Conservation (phyloP, 1,140 invertebrate species). For the Saccostrea echinata region DNA sequence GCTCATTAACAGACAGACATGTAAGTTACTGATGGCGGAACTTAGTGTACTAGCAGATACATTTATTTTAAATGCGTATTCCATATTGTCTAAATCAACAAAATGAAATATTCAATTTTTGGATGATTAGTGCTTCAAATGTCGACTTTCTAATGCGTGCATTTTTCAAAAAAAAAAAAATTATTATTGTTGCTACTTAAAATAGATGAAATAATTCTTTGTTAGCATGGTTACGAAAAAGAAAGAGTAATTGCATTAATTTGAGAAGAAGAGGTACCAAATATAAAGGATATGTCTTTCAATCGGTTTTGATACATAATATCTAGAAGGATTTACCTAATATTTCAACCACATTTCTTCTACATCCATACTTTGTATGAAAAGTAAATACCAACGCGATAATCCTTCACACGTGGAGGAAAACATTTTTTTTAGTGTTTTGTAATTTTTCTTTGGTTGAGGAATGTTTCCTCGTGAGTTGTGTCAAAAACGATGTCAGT, state of each 20-base stretch:
- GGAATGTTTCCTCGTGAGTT: conserved; percentile 31
- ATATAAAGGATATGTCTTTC: no score
- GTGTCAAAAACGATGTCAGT: conserved; percentile 32
- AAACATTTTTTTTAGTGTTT: background rate
- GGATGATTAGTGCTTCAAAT: no score
- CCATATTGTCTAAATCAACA: no score
- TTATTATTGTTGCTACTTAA: no score
- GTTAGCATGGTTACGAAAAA: no score
- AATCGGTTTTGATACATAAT: background rate
- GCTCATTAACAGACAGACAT: conserved; percentile 23
- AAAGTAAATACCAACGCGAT: conserved; percentile 19
- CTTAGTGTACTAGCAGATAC: background rate
- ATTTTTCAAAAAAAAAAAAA: no score
- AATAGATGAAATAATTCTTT: no score
- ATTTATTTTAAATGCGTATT: background rate
- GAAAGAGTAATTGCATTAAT: no score
- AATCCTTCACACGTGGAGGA: conserved; percentile 27
- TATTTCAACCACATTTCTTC: background rate
- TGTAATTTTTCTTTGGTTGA: conserved; percentile 19
- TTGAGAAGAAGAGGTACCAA: no score
- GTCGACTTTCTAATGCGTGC: no score
- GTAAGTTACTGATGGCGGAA: background rate
- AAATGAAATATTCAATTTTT: no score
- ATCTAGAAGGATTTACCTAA: background rate
- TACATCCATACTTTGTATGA: background rate